phyloP scores from a whole-genome alignment of 2,888 invertebrate species.

The Drosophila atripex region DNA sequence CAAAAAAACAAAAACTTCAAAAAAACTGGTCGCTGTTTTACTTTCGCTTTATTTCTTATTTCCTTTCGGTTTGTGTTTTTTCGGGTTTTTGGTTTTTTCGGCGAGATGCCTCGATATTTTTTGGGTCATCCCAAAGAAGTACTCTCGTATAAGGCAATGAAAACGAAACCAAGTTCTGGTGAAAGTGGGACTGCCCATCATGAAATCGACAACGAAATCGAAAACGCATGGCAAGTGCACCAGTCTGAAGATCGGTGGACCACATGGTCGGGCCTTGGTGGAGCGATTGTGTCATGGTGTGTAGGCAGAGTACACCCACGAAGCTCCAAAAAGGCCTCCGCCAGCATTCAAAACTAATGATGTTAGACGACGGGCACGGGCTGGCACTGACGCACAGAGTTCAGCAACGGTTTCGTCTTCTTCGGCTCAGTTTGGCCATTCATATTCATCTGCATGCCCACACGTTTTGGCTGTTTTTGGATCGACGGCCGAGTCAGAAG shows the following conservation, averaged over 20 bases:
- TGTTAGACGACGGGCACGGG: conserved; percentile 40
- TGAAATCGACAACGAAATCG: conserved; percentile 44
- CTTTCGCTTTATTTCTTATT: conserved; percentile 73
- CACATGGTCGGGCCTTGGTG: conserved; percentile 34
- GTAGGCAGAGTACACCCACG: conserved; percentile 59
- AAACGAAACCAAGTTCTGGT: conserved; percentile 75
- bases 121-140: conserved; percentile 42
- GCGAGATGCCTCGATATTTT: conserved; percentile 31
- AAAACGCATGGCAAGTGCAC: conserved; percentile 72
- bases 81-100: conserved; percentile 39
- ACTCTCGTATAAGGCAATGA: conserved; percentile 60
- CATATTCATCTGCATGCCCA: conserved; percentile 46
- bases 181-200: conserved; percentile 63
- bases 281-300: conserved; percentile 69
- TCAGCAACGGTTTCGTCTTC: conserved; percentile 35
- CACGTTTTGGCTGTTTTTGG: conserved; percentile 61
- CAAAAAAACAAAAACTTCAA: conserved; percentile 7
- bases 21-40: conserved; percentile 78
- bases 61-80: conserved; percentile 55
- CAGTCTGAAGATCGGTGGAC: conserved; percentile 46
- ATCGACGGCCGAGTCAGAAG: conserved; percentile 45
- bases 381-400: conserved; percentile 43
- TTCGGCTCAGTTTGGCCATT: conserved; percentile 38
- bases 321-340: conserved; percentile 27
- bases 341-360: conserved; percentile 43